These are phyloP conservation scores for Ranitomeya variabilis DNA, from an alignment of 2,113 vertebrate species.

Conservation along the genomic window DNA sequence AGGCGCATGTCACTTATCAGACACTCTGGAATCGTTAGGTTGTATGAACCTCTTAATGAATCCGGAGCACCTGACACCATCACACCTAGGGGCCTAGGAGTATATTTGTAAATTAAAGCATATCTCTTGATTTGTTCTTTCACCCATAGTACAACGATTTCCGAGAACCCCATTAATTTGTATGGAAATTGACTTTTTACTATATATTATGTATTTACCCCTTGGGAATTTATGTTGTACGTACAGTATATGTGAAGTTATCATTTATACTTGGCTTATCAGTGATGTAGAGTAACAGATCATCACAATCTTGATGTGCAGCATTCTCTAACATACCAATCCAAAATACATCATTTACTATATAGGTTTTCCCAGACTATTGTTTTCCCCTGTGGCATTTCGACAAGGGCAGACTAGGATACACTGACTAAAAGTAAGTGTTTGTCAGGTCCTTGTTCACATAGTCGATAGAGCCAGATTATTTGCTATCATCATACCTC, in stretches of 20 bases:
- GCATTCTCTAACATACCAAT: slow-evolving; percentile 10
- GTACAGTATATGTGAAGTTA: neutral
- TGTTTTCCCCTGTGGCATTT: slow-evolving; percentile 25
- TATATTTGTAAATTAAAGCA: neutral
- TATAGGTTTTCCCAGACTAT: slow-evolving; percentile 15
- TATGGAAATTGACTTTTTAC: neutral
- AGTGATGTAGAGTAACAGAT: neutral
- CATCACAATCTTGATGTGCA: neutral
- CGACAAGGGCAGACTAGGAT: slow-evolving; percentile 36
- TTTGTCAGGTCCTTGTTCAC: slow-evolving; percentile 40
- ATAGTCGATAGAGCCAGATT: slow-evolving; percentile 36
- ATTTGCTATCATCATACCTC: slow-evolving; percentile 46
- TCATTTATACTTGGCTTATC: neutral
- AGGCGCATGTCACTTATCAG: no score
- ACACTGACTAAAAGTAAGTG: slow-evolving; percentile 14
- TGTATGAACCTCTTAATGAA: no score
- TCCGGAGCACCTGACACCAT: no score
- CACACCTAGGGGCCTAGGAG: neutral
- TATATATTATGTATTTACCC: neutral
- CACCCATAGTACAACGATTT: neutral
- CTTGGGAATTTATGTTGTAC: neutral
- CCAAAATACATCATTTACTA: slow-evolving; percentile 14
- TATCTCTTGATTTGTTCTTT: neutral
- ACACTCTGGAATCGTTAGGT: no score
- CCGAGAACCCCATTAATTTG: neutral